A percentile compares a stretch with the other conserved stretches of the same genome.
These are phyloP conservation scores for Sylvilagus bachmani DNA, from an alignment of 2,113 vertebrate genomes.

Conservation along the genomic window DNA sequence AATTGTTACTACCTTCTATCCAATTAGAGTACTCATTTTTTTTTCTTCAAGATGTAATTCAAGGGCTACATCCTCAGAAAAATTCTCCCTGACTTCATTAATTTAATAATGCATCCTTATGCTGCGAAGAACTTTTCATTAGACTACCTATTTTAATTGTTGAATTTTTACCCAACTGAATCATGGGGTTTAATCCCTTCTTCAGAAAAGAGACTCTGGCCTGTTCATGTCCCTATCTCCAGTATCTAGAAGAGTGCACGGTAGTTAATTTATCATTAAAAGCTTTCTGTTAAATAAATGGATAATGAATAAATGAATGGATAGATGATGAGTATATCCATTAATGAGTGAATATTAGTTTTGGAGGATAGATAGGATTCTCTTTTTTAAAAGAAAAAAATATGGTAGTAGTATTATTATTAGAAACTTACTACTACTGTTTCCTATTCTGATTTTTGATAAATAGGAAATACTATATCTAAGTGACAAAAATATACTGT, in stretches of 20 bases:
- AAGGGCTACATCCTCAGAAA: neutral
- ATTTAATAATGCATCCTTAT: neutral
- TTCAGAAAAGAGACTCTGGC: neutral
- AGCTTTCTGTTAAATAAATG: neutral
- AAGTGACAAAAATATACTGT: slow-evolving; percentile 31
- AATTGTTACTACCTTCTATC: neutral
- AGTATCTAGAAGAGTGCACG: neutral
- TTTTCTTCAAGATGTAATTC: neutral
- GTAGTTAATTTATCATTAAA: neutral
- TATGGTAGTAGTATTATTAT: neutral
- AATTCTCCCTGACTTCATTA: neutral
- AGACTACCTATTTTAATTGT: neutral
- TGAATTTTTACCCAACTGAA: neutral
- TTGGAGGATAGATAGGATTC: neutral
- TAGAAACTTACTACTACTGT: neutral
- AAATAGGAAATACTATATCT: slow-evolving; percentile 49
- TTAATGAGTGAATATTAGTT: neutral
- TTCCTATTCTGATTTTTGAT: slow-evolving; percentile 13
- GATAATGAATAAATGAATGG: neutral
- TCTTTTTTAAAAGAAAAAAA: neutral
- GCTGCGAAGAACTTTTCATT: neutral
- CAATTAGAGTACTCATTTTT: neutral
- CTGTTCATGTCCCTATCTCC: neutral
- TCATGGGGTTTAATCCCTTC: neutral
- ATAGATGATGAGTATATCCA: neutral